Evolutionary conservation across 1,140 invertebrate genomes (phyloP).

Genomic region (Nomia melanderi): DNA sequence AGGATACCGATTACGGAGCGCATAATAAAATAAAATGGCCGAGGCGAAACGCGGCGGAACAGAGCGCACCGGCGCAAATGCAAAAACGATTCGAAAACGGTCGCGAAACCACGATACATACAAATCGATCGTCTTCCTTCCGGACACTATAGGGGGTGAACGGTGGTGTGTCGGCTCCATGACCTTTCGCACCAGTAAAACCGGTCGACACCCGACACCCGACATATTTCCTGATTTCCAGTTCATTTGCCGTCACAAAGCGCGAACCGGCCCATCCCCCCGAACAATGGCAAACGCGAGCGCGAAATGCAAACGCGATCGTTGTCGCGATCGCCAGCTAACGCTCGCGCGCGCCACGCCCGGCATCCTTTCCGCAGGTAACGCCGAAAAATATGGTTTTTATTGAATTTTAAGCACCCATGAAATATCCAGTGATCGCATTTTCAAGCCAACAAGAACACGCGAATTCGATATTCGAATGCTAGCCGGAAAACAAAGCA

Average conservation of each 20-base stretch:
- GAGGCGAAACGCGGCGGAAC: slow-evolving; percentile 28
- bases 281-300: slow-evolving; percentile 31
- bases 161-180: neutral
- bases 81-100: slow-evolving; percentile 49
- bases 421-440: slow-evolving; percentile 21
- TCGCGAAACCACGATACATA: slow-evolving; percentile 37
- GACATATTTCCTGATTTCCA: slow-evolving; percentile 54
- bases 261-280: slow-evolving; percentile 6
- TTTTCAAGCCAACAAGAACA: neutral
- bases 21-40: slow-evolving; percentile 45
- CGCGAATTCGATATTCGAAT: neutral
- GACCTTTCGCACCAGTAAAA: slow-evolving; percentile 41
- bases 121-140: slow-evolving; percentile 51
- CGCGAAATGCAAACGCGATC: slow-evolving; percentile 32
- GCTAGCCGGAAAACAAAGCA: neutral
- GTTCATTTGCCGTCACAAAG: slow-evolving; percentile 52
- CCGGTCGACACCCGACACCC: slow-evolving; percentile 20
- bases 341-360: neutral
- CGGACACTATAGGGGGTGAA: neutral
- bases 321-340: slow-evolving; percentile 4
- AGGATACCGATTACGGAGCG: slow-evolving; percentile 32
- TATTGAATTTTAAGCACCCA: slow-evolving; percentile 44
- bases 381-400: slow-evolving; percentile 18
- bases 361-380: neutral
- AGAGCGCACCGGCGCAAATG: slow-evolving; percentile 13